Percentiles rank a stretch among this genome's conserved stretches.
phyloP scores from a whole-genome alignment of 2,888 invertebrate genomes.

The Spodoptera picta region DNA sequence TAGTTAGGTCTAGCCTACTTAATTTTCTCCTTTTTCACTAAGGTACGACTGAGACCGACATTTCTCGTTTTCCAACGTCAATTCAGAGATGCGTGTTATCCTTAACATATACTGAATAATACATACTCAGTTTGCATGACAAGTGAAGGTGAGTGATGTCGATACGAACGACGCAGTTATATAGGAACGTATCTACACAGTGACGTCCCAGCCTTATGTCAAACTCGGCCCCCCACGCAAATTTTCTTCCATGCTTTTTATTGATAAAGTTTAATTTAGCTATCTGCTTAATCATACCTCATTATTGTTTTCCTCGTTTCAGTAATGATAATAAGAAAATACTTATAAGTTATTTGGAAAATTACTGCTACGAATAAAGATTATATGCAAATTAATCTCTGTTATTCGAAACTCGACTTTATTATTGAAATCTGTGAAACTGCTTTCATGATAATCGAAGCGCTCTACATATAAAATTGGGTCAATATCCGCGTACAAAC shows the following conservation, averaged over 20 bases:
- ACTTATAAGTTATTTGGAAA: background rate
- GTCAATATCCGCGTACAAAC: constrained; percentile 63
- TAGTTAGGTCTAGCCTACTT: constrained; percentile 40
- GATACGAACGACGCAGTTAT: constrained; percentile 18
- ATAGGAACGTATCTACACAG: constrained; percentile 1
- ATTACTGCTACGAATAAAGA: constrained; percentile 1
- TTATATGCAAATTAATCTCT: constrained; percentile 11
- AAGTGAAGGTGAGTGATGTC: constrained; percentile 57
- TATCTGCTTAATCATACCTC: background rate
- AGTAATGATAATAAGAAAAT: no score
- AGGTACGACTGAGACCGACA: constrained; percentile 28
- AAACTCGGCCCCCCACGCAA: constrained; percentile 17
- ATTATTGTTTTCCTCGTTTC: background rate
- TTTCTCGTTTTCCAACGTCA: constrained; percentile 64
- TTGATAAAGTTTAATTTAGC: constrained; percentile 9
- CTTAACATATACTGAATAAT: constrained; percentile 67
- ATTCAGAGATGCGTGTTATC: constrained; percentile 62
- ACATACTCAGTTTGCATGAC: constrained; percentile 70
- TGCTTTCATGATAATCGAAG: constrained; percentile 45
- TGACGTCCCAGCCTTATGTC: constrained; percentile 24
- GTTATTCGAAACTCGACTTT: constrained; percentile 15
- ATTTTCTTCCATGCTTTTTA: constrained; percentile 22
- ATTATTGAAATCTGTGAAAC: constrained; percentile 19
- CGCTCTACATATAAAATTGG: constrained; percentile 56
- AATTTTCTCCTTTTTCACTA: constrained; percentile 33